phyloP scores from a whole-genome alignment of 2,797 vertebrate species.

The Microhierax caerulescens region DNA sequence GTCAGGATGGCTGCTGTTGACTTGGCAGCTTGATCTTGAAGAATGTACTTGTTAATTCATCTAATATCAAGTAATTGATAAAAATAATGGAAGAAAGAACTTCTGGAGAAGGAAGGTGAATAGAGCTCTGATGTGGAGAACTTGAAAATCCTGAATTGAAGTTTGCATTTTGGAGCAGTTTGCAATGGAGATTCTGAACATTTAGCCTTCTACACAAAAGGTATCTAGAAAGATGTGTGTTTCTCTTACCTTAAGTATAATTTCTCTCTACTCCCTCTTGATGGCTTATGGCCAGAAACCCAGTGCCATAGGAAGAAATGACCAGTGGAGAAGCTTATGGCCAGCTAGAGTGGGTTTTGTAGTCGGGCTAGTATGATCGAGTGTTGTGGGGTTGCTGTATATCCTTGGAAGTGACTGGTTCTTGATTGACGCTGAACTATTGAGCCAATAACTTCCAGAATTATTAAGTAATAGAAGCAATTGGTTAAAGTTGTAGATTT shows the following conservation, averaged over 20 bases:
- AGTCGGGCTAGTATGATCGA: background rate
- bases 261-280: background rate
- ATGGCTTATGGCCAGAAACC: background rate
- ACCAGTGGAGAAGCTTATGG: background rate
- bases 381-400: background rate
- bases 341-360: background rate
- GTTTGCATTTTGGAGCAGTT: background rate
- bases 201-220: background rate
- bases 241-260: background rate
- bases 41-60: background rate
- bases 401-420: background rate
- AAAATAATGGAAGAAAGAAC: background rate
- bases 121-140: background rate
- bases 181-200: background rate
- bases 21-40: background rate
- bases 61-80: background rate
- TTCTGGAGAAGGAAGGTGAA: background rate
- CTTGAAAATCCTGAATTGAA: background rate
- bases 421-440: background rate
- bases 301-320: background rate
- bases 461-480: background rate
- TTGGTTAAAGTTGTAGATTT: background rate
- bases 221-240: fast-evolving
- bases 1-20: background rate
- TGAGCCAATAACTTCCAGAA: background rate